Base-by-base conservation (phyloP, 53 echinoderm and acorn worm genomes). In the Patiria pectinifera region DNA sequence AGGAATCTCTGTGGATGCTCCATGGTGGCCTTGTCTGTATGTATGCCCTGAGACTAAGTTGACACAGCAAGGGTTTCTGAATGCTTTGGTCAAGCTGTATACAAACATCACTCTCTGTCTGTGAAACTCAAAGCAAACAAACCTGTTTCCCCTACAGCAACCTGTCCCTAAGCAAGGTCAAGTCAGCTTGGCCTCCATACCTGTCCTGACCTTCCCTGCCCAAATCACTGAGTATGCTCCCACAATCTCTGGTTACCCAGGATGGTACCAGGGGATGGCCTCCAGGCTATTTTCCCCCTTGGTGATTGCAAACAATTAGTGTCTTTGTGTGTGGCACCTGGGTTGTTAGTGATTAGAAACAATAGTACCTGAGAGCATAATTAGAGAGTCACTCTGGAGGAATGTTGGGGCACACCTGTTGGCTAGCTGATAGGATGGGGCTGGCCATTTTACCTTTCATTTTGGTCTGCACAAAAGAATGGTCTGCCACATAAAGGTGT, bases 281-380 rank as follows among this genome's bases (percentile, higher is more conserved):
- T 78, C 78, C 88, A 88, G 88, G 88, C 88, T 78, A 88, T 88
- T 88, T 76, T 58, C 16, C 35, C 47, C 45, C 49, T 25, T 66
- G 43, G 11, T 58, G 85, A 87, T 77, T 59, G 60, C 53, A 45
- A 77, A 88, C 88, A 88, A 88, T 88, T 88, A 88, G 82, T 45
- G 78, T 88, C 88, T 88, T 88, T 88, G 88, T 88, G 88, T 88
- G 88, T 60, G 63, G 88, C 62, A 88, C 79, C 78, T 62, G 78
- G 76, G 16, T 78, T 60, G 59, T 60, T 88, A 78, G 59, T 77
- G 59, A 21, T 26, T 78, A 77, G 88, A 78, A 88, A 88, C 88
- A 88, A 88, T 88, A 88, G 21, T 53, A 53, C 88, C 77, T 58
- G 88, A 88, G 88, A 76, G 72, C 87, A 59, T 76, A 77, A 35